Percentiles rank a stretch among this genome's conserved stretches.
phyloP scores from a whole-genome alignment of 64 coral and sea anemone species.

The Porites lutea region DNA sequence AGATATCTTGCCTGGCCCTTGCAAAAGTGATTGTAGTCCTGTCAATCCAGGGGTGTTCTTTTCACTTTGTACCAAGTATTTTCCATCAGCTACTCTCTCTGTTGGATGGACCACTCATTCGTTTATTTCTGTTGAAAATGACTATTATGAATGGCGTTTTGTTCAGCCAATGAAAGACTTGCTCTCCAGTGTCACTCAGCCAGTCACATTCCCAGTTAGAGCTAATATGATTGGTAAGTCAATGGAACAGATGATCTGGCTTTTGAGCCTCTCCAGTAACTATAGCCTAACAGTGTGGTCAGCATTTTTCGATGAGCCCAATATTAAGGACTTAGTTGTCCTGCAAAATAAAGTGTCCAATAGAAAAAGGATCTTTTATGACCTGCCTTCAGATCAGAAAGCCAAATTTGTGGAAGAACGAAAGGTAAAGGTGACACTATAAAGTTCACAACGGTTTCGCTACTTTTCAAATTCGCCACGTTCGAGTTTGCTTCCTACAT shows the following conservation, averaged over 20 bases:
- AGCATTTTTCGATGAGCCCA: slow-evolving; percentile 25
- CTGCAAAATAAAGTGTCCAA: slow-evolving; percentile 47
- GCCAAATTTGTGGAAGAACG: slow-evolving; percentile 48
- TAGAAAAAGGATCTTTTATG: slow-evolving; percentile 80
- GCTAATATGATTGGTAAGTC: slow-evolving; percentile 65
- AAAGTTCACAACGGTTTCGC: no score
- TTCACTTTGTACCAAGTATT: slow-evolving; percentile 42
- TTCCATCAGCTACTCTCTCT: slow-evolving; percentile 66
- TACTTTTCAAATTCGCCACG: no score
- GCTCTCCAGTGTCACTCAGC: slow-evolving; percentile 35
- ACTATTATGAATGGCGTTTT: slow-evolving; percentile 76
- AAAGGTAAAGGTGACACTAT: not conserved
- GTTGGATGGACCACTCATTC: slow-evolving; percentile 76
- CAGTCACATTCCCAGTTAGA: slow-evolving; percentile 77
- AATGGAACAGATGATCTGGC: slow-evolving; percentile 76
- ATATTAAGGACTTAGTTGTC: slow-evolving; percentile 44
- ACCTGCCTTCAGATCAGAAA: slow-evolving; percentile 73
- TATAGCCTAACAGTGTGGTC: slow-evolving; percentile 86
- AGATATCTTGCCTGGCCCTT: slow-evolving; percentile 76
- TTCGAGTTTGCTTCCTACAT: no score
- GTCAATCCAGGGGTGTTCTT: slow-evolving; percentile 71
- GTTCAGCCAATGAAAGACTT: slow-evolving; percentile 72
- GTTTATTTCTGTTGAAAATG: slow-evolving; percentile 9
- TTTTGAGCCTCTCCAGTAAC: slow-evolving; percentile 66
- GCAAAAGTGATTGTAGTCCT: slow-evolving; percentile 24